Base-by-base conservation (phyloP, 2,888 invertebrate species). In the Pyrrhia umbra region DNA sequence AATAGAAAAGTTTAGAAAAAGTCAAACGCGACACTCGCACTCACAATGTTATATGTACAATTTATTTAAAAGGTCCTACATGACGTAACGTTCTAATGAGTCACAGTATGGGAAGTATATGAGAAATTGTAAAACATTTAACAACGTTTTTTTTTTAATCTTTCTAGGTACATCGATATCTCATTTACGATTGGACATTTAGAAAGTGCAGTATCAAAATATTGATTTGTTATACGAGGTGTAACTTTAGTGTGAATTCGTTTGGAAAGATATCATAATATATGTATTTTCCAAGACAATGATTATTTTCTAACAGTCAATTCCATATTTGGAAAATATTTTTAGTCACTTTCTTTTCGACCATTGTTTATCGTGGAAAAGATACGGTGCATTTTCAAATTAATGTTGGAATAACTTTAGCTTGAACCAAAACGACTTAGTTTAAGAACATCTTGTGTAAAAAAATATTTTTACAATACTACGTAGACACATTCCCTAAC, bases 1-100 rank as follows among this genome's bases (percentile, higher is more conserved):
- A 56, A 70, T 80, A 81, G 67, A 81, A 81, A 84, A 80, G 71
- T 75, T 71, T 62, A 59, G 69, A 80, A 81, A 80, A 81, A 51
- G 61, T 69, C 72, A 70, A 78, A 72, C 77, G 58, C 68, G 50
- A 54, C 70, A 79, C 51, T 64, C 71, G 62, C 82, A 68, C 72
- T 70, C 77, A 70, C 62, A 43, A 27, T 37, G 51, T 49, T 68
- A 52, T 83, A 82, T 83, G 67, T 83, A 83, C 83, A 83, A 79
- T 68, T 72, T 79, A 71, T 77, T 70, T 64, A 69, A n/a, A 79
- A 66, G 68, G 71, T 30, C 70, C 63, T 80, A 81, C 23, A 68
- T 51, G 63, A 77, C 39, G 52, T 75, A 73, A 67, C 50, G 47
- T 57, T 58, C 68, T 71, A 84, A 71, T 79, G 81, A 82, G 83